Percentiles rank a stretch among this genome's conserved stretches.
Conservation (phyloP, 2,888 invertebrate species). For the Pheosia tremula region DNA sequence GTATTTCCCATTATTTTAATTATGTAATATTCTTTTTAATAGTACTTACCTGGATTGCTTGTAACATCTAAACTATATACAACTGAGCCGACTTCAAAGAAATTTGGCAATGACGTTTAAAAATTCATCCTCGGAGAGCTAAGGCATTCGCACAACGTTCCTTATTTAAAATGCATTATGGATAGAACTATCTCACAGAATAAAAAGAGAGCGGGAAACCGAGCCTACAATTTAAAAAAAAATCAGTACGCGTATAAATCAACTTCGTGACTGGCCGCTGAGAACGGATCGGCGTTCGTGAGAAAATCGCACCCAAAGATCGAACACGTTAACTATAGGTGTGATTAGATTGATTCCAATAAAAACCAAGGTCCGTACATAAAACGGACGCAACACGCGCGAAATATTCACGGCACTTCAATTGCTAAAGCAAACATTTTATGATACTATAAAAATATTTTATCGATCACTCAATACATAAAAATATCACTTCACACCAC, state of each 20-base stretch:
- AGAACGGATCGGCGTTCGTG: slow-evolving; percentile 45
- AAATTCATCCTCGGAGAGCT: neutral
- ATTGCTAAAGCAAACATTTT: slow-evolving; percentile 22
- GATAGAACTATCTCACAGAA: too few species aligned
- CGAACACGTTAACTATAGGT: slow-evolving; percentile 34
- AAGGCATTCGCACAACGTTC: neutral
- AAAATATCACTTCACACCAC: slow-evolving; percentile 27
- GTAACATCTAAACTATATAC: too few species aligned
- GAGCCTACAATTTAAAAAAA: slow-evolving; percentile 27
- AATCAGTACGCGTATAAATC: slow-evolving; percentile 40
- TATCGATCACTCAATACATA: slow-evolving; percentile 29
- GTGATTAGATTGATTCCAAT: slow-evolving; percentile 54
- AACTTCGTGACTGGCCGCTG: slow-evolving; percentile 44
- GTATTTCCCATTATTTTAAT: too few species aligned
- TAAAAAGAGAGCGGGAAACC: slow-evolving; percentile 20
- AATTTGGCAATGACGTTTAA: neutral
- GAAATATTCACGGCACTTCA: slow-evolving; percentile 39
- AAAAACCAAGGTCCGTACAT: slow-evolving; percentile 52
- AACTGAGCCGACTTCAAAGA: neutral
- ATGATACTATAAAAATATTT: slow-evolving; percentile 20
- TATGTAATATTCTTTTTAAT: too few species aligned
- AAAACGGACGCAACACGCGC: slow-evolving; percentile 43
- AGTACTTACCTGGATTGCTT: too few species aligned
- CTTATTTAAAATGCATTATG: too few species aligned
- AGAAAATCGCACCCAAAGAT: slow-evolving; percentile 53